A percentile compares a stretch with the other conserved stretches of the same genome.
These are phyloP conservation scores for Calidris pugnax DNA, from an alignment of 2,113 vertebrate species.

Conservation along the genomic window DNA sequence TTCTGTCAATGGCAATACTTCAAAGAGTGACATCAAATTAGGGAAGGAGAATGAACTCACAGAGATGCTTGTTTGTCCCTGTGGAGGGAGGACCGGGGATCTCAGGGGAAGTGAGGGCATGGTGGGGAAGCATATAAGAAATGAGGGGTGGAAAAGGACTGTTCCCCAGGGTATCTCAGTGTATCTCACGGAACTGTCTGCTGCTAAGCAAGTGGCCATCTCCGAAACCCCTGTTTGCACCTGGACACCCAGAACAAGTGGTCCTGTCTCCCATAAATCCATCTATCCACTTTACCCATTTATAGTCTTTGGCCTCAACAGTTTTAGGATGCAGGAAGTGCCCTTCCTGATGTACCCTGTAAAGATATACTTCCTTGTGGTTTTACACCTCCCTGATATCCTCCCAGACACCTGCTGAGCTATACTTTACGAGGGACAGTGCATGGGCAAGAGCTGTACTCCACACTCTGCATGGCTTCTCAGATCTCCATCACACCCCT, in stretches of 20 bases:
- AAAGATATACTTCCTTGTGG: background rate
- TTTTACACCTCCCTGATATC: background rate
- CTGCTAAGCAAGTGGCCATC: background rate
- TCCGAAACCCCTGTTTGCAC: background rate
- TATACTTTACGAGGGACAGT: background rate
- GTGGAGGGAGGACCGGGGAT: background rate
- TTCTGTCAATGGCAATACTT: background rate
- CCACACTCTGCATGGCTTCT: background rate
- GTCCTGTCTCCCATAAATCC: background rate
- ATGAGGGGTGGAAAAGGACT: background rate
- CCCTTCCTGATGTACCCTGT: background rate
- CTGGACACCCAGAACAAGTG: background rate
- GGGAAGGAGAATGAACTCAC: background rate
- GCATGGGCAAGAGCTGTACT: background rate
- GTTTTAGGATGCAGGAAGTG: background rate
- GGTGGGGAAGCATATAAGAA: accelerated
- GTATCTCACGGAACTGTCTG: background rate
- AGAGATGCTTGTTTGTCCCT: background rate
- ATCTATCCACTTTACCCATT: background rate
- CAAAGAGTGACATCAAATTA: background rate
- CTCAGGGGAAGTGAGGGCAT: background rate
- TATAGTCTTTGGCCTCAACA: background rate
- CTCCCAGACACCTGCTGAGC: background rate
- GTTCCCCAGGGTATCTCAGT: background rate
- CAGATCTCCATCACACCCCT: background rate